phyloP scores from a whole-genome alignment of 2,797 vertebrate genomes.

The Amniataba percoides region DNA sequence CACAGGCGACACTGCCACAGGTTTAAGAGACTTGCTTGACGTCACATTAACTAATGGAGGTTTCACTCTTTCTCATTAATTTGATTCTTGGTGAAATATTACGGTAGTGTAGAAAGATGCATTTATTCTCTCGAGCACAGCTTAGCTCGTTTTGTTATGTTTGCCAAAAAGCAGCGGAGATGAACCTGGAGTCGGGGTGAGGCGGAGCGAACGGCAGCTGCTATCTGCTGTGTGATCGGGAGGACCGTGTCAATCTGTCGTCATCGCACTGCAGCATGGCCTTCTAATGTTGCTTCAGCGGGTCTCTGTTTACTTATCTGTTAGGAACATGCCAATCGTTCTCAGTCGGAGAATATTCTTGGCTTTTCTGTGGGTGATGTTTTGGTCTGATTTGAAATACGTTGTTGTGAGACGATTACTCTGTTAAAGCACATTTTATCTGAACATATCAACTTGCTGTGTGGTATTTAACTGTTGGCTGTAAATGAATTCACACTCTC shows the following conservation, averaged over 20 bases:
- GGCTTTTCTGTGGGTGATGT: slow-evolving; percentile 2
- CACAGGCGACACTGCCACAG: slow-evolving; percentile 41
- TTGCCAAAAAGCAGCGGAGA: slow-evolving; percentile 20
- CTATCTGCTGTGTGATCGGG: slow-evolving; percentile 37
- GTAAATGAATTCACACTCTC: slow-evolving; percentile 42
- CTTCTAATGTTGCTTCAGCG: slow-evolving; percentile 21
- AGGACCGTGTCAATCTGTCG: slow-evolving; percentile 33
- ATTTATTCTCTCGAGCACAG: slow-evolving; percentile 31
- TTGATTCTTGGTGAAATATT: slow-evolving; percentile 35
- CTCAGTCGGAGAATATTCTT: slow-evolving; percentile 14
- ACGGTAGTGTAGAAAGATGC: slow-evolving; percentile 26
- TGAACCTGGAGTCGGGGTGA: slow-evolving; percentile 17
- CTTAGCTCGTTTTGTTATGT: slow-evolving; percentile 15
- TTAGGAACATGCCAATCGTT: slow-evolving; percentile 2
- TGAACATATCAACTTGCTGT: slow-evolving; percentile 34
- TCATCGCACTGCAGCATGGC: slow-evolving; percentile 15
- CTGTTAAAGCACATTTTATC: slow-evolving; percentile 3
- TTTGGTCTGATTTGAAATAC: slow-evolving; percentile 12
- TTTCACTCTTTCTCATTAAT: slow-evolving; percentile 36
- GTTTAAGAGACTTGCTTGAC: slow-evolving; percentile 47
- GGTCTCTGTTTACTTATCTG: slow-evolving; percentile 18
- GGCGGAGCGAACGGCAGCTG: not conserved
- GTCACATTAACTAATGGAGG: slow-evolving; percentile 15
- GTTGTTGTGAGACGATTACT: not conserved
- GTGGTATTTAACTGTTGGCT: slow-evolving; percentile 53